Conservation (phyloP, 2,113 vertebrate species). For the Microcebus griseorufus region DNA sequence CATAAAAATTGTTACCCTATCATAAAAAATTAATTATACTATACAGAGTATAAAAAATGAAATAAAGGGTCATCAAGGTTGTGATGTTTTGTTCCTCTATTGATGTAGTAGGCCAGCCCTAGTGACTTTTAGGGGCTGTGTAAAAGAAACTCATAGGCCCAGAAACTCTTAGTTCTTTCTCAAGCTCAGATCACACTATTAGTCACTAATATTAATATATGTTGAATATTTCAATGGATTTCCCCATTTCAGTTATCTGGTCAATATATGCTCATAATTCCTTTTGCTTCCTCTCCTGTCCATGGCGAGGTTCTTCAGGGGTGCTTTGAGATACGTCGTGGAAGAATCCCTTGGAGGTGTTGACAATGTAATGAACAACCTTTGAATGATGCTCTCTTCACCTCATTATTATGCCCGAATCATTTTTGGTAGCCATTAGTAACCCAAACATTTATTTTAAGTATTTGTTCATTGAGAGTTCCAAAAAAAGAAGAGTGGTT, state of each 20-base stretch:
- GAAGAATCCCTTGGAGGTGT: background rate
- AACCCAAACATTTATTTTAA: constrained; percentile 94
- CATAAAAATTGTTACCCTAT: background rate
- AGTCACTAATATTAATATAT: constrained; percentile 85
- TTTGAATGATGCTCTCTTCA: constrained; percentile 94
- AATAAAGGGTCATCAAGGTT: constrained; percentile 44
- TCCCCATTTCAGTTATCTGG: constrained; percentile 94
- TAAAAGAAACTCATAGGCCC: constrained; percentile 45
- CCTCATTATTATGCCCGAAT: constrained; percentile 90
- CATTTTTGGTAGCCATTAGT: constrained; percentile 94
- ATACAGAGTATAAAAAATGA: constrained; percentile 50
- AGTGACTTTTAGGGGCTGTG: constrained; percentile 59
- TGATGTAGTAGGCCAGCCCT: constrained; percentile 75
- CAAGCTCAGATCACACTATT: constrained; percentile 89
- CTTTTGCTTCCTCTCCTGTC: background rate
- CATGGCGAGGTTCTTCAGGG: background rate
- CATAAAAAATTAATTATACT: constrained; percentile 26
- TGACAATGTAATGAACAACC: background rate
- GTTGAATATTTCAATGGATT: constrained; percentile 91
- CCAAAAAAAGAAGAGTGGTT: constrained; percentile 92
- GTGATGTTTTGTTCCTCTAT: constrained; percentile 70
- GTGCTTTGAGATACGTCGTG: background rate
- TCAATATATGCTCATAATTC: constrained; percentile 91
- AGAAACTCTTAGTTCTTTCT: constrained; percentile 88
- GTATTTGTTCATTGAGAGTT: constrained; percentile 97